Conservation (phyloP, 2,797 vertebrate species). For the Sebastes oblongus region DNA sequence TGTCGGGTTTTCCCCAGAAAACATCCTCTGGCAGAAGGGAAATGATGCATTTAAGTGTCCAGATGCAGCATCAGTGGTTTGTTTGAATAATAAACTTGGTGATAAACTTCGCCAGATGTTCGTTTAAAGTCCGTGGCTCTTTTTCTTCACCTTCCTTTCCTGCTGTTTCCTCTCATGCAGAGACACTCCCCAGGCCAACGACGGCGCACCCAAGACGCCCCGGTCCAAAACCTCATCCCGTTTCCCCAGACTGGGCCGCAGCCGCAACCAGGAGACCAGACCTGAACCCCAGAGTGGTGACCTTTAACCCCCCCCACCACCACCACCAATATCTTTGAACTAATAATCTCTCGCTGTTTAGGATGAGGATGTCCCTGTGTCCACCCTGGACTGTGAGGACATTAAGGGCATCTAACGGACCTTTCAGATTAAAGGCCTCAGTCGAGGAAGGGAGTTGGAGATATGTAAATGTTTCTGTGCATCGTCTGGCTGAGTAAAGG, state of each 20-base stretch:
- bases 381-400: constrained; percentile 12
- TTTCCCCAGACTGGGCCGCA: constrained; percentile 90
- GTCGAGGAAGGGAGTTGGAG: not conserved
- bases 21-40: constrained; percentile 7
- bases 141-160: constrained; percentile 5
- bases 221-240: constrained; percentile 85
- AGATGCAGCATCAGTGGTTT: constrained; percentile 22
- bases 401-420: constrained; percentile 12
- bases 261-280: constrained; percentile 85
- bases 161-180: constrained; percentile 72
- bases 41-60: constrained; percentile 25
- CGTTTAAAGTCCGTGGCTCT: not conserved
- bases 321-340: constrained; percentile 6
- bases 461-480: constrained; percentile 27
- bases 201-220: constrained; percentile 82
- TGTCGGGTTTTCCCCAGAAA: not conserved
- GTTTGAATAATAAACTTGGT: constrained; percentile 18
- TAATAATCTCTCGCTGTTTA: not conserved
- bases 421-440: constrained; percentile 16
- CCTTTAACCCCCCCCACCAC: constrained; percentile 80
- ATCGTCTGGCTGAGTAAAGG: constrained; percentile 17
- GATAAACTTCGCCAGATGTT: constrained; percentile 32
- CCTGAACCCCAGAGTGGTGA: constrained; percentile 97
- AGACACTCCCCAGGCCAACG: constrained; percentile 85
- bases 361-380: not conserved